A percentile compares a stretch with the other conserved stretches of the same genome.
These are phyloP conservation scores for Spinus pinus DNA, from an alignment of 2,797 vertebrate genomes.

Conservation along the genomic window DNA sequence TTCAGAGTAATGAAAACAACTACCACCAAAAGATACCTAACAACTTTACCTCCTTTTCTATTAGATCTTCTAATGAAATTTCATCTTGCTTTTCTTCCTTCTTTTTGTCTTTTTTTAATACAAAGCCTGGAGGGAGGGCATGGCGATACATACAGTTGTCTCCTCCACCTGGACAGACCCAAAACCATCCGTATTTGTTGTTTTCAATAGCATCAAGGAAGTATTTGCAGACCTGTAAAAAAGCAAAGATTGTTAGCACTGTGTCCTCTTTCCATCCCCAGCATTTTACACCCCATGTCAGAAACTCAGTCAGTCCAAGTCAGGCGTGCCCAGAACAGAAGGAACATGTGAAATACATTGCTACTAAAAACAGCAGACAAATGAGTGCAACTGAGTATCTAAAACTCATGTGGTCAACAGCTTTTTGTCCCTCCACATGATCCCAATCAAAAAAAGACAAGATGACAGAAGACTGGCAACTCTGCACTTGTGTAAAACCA, in stretches of 20 bases:
- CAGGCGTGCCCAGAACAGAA: neutral
- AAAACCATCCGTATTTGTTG: slow-evolving; percentile 99
- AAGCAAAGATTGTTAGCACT: neutral
- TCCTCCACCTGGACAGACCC: slow-evolving; percentile 91
- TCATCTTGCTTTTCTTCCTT: slow-evolving; percentile 92
- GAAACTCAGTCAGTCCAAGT: neutral
- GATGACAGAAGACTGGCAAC: neutral
- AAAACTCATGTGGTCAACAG: neutral
- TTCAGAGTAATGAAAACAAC: neutral
- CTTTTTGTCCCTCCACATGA: neutral
- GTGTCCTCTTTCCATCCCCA: neutral
- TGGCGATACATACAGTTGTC: slow-evolving; percentile 95
- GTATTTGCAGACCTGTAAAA: slow-evolving; percentile 88
- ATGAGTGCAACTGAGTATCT: neutral
- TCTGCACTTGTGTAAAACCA: neutral
- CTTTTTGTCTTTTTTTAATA: slow-evolving; percentile 96
- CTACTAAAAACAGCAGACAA: neutral
- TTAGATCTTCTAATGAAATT: slow-evolving; percentile 96
- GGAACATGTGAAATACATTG: neutral
- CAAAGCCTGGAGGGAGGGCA: slow-evolving; percentile 93
- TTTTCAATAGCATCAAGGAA: slow-evolving; percentile 97
- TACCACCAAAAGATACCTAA: neutral
- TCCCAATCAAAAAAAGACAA: neutral
- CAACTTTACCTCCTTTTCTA: slow-evolving; percentile 91
- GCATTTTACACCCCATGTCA: neutral